Conservation (phyloP, 1,140 invertebrate genomes). For the Wiebesia pumilae region DNA sequence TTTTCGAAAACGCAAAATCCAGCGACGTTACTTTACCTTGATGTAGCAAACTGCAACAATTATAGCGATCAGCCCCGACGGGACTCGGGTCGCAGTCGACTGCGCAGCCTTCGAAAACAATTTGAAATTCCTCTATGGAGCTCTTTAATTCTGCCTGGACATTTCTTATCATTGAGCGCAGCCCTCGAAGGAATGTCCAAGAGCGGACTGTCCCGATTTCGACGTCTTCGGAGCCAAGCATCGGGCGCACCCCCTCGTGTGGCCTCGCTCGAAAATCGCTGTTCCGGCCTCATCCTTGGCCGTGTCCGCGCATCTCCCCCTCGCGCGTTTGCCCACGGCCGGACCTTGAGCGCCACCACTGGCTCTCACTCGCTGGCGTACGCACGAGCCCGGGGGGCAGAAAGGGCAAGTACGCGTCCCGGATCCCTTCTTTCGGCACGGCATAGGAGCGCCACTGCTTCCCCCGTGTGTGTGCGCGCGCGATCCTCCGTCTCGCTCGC, state of each 20-base stretch:
- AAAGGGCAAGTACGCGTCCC: neutral
- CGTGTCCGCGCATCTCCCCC: neutral
- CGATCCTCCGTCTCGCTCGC: neutral
- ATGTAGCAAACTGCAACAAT: neutral
- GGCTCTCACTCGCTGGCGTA: constrained; percentile 23
- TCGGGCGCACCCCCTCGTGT: neutral
- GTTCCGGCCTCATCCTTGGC: neutral
- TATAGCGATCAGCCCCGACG: neutral
- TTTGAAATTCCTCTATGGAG: neutral
- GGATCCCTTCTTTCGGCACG: neutral
- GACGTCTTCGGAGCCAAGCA: too few relatives aligned
- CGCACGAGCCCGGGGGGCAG: neutral
- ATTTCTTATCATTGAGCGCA: too few relatives aligned
- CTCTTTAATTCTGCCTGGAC: neutral
- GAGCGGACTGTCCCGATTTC: too few relatives aligned
- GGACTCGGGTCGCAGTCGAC: too few relatives aligned
- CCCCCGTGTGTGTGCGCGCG: neutral
- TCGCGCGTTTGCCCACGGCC: constrained; percentile 29
- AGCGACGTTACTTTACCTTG: neutral
- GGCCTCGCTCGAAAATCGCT: neutral
- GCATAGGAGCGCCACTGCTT: constrained; percentile 46
- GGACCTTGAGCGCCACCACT: constrained; percentile 32
- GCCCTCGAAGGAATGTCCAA: too few relatives aligned
- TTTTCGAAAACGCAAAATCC: neutral
- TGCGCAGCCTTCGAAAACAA: neutral